phyloP scores from a whole-genome alignment of 2,113 vertebrate species.

The Dasyprocta punctata region DNA sequence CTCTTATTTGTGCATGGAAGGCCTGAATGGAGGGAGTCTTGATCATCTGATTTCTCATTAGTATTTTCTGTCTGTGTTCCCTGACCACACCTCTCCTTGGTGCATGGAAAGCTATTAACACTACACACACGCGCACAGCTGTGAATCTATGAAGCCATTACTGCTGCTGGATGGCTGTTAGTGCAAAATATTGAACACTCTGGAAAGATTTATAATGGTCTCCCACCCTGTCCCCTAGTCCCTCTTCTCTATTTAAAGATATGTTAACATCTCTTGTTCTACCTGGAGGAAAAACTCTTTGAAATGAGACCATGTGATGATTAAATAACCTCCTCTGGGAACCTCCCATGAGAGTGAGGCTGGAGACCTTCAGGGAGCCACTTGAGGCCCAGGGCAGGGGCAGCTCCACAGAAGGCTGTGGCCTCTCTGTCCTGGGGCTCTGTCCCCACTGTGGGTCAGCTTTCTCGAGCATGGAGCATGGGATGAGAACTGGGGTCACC shows the following conservation, averaged over 20 bases:
- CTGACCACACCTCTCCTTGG: background rate
- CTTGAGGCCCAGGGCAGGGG: background rate
- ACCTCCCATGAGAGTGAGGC: background rate
- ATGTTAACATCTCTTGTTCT: conserved; percentile 51
- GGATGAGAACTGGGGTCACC: background rate
- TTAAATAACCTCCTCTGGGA: conserved; percentile 42
- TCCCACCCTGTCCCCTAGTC: background rate
- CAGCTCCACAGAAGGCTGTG: background rate
- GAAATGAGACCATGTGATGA: conserved; percentile 43
- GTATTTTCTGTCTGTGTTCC: conserved; percentile 57
- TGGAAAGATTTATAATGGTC: conserved; percentile 57
- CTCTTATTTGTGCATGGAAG: background rate
- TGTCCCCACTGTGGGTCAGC: background rate
- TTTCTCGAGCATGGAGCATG: background rate
- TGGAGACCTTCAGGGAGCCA: background rate
- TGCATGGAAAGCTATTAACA: conserved; percentile 74
- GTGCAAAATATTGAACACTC: conserved; percentile 72
- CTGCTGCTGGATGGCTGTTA: conserved; percentile 52
- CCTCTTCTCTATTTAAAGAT: conserved; percentile 67
- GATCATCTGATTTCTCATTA: conserved; percentile 59
- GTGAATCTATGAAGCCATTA: conserved; percentile 57
- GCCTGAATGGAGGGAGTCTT: background rate
- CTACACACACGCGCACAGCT: accelerated
- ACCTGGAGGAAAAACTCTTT: conserved; percentile 56
- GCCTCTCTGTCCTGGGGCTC: background rate